Base-by-base conservation (phyloP, 1,140 invertebrate species). In the Drosophila pachea region DNA sequence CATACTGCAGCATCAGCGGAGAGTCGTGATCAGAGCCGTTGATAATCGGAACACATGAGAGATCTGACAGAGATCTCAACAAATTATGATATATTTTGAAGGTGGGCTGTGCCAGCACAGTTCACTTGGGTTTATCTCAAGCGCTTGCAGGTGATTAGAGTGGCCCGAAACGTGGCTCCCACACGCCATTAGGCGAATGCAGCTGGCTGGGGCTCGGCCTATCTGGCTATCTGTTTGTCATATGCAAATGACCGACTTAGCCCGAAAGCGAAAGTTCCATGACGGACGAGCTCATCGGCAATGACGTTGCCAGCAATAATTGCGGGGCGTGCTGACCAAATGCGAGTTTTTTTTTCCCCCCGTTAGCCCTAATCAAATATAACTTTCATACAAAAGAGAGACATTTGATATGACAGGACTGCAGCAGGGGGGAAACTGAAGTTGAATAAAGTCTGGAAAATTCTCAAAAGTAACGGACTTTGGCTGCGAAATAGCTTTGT, bases 251-350 rank as follows among this genome's bases (percentile, higher is more conserved):
- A 73, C 81, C 73, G 49, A 69, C 61, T 73, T 58, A 32, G 55
- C 14, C 47, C 55, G 73, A 83, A 72, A 83, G 78, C 78, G 78
- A 83, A 83, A 83, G 78, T 84, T 78, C 61, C 78, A 83, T 63
- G 70, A 83, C 78, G 42, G 50, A 56, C 59, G 38, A 48, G 50
- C 63, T 70, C 54, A 49, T 66, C 48, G 22, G 63, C 68, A 70
- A 60, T 71, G 68, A 66, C 62, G 62, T 60, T 40, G 63, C 12
- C 61, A 58, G 52, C 63, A 29, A 55, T 56, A 72, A 74, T 76
- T 79, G 68, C 42, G 54, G 77, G 63, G 49, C 58, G 42, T 56
- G 55, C 40, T 60, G 42, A 48, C 55, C 52, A 64, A 60, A 43
- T 42, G 12, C 32, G 29, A 14, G 12, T 43, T 43, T 43, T 43